Percentiles rank a stretch among this genome's conserved stretches.
Evolutionary conservation across 2,888 invertebrate species (phyloP).

Genomic region (Ennomos quercinarius): DNA sequence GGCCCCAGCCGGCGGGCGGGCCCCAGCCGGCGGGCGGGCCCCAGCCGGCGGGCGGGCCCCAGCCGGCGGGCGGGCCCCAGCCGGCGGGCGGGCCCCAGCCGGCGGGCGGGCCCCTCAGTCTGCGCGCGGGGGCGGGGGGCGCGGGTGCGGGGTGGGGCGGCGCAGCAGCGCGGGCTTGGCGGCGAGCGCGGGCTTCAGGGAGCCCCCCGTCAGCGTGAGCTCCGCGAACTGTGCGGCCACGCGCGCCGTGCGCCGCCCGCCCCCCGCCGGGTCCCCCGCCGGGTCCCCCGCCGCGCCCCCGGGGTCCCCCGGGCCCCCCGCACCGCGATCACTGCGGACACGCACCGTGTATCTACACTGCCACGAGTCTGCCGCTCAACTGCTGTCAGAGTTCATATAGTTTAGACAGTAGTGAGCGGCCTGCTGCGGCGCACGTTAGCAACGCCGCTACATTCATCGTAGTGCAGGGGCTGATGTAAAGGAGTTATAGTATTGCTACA

Average conservation of each 20-base stretch:
- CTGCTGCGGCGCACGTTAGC: too few species aligned
- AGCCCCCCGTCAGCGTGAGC: constrained; percentile 87
- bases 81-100: constrained; percentile 19
- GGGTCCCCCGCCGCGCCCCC: constrained; percentile 61
- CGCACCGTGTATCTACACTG: too few species aligned
- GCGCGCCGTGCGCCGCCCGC: constrained; percentile 85
- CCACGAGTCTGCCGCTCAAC: too few species aligned
- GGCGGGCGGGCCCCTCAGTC: constrained; percentile 31
- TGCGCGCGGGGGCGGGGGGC: constrained; percentile 37
- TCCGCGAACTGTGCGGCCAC: constrained; percentile 88
- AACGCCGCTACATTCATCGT: too few species aligned
- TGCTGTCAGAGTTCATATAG: too few species aligned
- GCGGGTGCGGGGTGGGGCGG: constrained; percentile 71
- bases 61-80: too few species aligned
- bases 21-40: constrained; percentile 28
- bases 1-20: too few species aligned
- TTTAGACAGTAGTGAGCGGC: too few species aligned
- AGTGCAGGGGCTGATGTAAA: too few species aligned
- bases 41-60: constrained; percentile 5
- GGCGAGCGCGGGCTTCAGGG: constrained; percentile 90
- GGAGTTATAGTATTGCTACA: too few species aligned
- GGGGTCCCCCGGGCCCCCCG: constrained; percentile 52
- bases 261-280: too few species aligned
- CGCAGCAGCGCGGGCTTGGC: constrained; percentile 92
- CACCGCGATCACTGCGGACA: constrained; percentile 12